Base-by-base conservation (phyloP, 2,888 invertebrate genomes). In the Phyto melanocephala region DNA sequence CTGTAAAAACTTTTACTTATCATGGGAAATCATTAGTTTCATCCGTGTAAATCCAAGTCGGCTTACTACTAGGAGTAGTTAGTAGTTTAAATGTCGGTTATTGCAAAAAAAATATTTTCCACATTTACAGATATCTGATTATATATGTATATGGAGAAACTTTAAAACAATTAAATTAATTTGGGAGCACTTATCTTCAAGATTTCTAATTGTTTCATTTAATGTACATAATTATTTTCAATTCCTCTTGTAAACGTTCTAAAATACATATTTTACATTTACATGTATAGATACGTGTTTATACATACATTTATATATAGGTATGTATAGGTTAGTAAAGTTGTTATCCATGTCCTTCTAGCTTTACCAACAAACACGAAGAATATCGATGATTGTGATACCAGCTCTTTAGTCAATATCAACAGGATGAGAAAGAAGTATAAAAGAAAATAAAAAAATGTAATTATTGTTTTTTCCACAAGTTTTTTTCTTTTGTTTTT, bases 331-430 rank as follows among this genome's bases (percentile, higher is more conserved):
- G n/a, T n/a, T n/a, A n/a, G 65, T 80, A 72, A 68, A 70, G 58
- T 80, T 70, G 76, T 83, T 83, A 83, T 80, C 76, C 80, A 28
- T 6, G 28, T 28, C 3, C n/a, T n/a, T n/a, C 3, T 28, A 6
- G 6, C 28, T 5, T 5, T 28, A 3, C 28, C 24, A 40, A n/a
- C 13, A 35, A 20, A 33, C 15, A 60, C 6, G 5, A 24, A 52
- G 17, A 50, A 62, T 62, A 1, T 40, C 24, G 15, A 20, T 40
- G 60, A 72, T 52, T 72, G 17, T 40, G 58, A 56, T 70, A 47
- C 20, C 67, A 71, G 8, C 47, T 60, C 20, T 65, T 54, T 71
- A 42, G 33, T 37, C 37, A 42, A 67, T 13, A 54, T 72, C 45
- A 62, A 33, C 24, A 40, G 28, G 13, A 24, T 37, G 47, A 22